Base-by-base conservation (phyloP, 2,888 invertebrate species). In the Agrochola circellaris region DNA sequence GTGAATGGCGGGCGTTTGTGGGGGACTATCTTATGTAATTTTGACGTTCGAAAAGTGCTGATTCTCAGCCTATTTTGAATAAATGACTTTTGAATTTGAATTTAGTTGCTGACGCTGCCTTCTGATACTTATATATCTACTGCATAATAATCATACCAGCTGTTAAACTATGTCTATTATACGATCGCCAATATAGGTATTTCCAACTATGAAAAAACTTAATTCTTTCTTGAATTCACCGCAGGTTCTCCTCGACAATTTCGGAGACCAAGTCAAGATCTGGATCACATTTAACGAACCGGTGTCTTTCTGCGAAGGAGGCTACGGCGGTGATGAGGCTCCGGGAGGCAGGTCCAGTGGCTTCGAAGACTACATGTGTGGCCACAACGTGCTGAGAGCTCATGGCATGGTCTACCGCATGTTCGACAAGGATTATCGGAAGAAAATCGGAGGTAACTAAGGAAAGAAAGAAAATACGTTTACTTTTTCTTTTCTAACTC, bases 261-360 rank as follows among this genome's bases (percentile, higher is more conserved):
- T 97, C 71, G 97, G 97, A 0, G 92, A 95, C 65, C 92, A 94
- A 73, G 97, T 97, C 0, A 93, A 95, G 56, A 87, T 90, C 58
- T 98, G 98, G 97, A 92, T 97, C 2, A 98, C 98, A 0, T 96
- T 98, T 89, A 98, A 98, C 91, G 98, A 98, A 91, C 97, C 98
- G 0, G 90, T 91, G 0, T 92, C 96, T 0, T 95, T 97, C 88
- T 97, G 97, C 83, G 90, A 92, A 20, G 93, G 90, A 1, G 97
- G 97, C 0, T 97, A 97, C 82, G 97, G 97, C 0, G 96, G 93
- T 0, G 26, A 79, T 11, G 95, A 95, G 30, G 97, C 97, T 0
- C 97, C 97, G 0, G 97, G 96, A 0, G 89, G 89, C 2, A 88
- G 91, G 6, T 92, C 96, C 60, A 96, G 97, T 34, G 97, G 97